Evolutionary conservation across 2,113 vertebrate genomes (phyloP).

Genomic region (Empidonax traillii): DNA sequence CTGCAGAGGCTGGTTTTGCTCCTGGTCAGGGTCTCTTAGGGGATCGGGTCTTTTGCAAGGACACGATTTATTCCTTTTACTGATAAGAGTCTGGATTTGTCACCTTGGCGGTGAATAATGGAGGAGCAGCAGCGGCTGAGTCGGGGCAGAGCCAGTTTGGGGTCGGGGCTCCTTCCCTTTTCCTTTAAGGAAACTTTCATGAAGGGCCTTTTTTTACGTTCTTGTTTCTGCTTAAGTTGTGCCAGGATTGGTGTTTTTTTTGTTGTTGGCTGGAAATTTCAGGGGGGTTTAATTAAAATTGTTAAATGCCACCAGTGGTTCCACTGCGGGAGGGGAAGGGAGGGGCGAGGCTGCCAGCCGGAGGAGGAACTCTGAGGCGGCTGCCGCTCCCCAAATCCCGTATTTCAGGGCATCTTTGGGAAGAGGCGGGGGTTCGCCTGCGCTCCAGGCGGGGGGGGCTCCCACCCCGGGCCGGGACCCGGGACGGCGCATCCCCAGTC

Average conservation of each 20-base stretch:
- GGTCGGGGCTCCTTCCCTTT: not conserved
- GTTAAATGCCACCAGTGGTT: accelerated
- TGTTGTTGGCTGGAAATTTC: not conserved
- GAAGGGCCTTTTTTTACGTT: accelerated
- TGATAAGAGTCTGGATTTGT: too few species aligned
- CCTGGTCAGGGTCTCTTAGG: accelerated
- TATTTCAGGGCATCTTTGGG: not conserved
- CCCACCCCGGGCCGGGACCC: too few species aligned
- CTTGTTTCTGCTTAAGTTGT: not conserved
- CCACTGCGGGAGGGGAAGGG: too few species aligned
- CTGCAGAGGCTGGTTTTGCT: too few species aligned
- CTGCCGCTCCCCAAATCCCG: not conserved
- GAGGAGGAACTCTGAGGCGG: not conserved
- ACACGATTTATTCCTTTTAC: not conserved
- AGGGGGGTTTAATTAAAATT: not conserved
- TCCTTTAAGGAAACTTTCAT: not conserved
- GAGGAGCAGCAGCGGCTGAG: not conserved
- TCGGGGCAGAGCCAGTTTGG: not conserved
- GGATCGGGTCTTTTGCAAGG: not conserved
- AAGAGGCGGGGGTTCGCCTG: too few species aligned
- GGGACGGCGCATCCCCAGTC: too few species aligned
- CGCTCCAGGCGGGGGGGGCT: accelerated
- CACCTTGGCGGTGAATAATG: accelerated
- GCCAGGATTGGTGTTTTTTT: not conserved
- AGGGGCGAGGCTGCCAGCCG: not conserved